Base-by-base conservation (phyloP, 2,797 vertebrate genomes). In the Onychomys torridus region DNA sequence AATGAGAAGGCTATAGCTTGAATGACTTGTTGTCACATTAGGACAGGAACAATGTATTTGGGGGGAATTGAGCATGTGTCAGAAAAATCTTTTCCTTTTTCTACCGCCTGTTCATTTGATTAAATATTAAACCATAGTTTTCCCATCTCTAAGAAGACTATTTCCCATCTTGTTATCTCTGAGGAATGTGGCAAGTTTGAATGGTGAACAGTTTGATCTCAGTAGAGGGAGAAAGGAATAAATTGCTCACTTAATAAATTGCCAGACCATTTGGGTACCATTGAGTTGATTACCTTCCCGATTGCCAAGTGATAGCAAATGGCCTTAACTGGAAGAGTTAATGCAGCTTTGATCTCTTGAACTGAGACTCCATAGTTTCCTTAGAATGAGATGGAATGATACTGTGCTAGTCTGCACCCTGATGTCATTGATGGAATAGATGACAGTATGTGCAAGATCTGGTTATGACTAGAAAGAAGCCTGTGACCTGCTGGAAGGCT, bases 171-270 rank as follows among this genome's bases (percentile, higher is more conserved):
- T 94, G 57, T 95, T 97, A 95, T 96, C 90, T 69, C 82, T 21
- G 69, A 96, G 71, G 79, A 97, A 93, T 92, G 92, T 91, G 79
- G 57, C 71, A 71, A 97, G 96, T 96, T 89, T 94, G 89, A 97
- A 97, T 75, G 85, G 95, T 59, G 92, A 93, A 89, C 73, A 69
- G 78, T 93, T 97, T 97, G 71, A 97, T 98, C 92, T 95, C 78
- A 81, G 85, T 61, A 81, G 71, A 10, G 19, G 97, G 91, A 97
- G 93, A 96, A 95, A 97, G 92, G 95, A 97, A 97, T 92, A 97
- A 97, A 97, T 96, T 97, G 92, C 92, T 97, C 96, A 93, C 75
- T 97, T 97, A 97, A 97, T 97, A 97, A 97, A 98, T 96, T 97
- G 96, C 92, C 86, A 76, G 92, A 93, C 93, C 96, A 97, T 96